Evolutionary conservation across 2,888 invertebrate genomes (phyloP).

Genomic region (Idaea aversata): DNA sequence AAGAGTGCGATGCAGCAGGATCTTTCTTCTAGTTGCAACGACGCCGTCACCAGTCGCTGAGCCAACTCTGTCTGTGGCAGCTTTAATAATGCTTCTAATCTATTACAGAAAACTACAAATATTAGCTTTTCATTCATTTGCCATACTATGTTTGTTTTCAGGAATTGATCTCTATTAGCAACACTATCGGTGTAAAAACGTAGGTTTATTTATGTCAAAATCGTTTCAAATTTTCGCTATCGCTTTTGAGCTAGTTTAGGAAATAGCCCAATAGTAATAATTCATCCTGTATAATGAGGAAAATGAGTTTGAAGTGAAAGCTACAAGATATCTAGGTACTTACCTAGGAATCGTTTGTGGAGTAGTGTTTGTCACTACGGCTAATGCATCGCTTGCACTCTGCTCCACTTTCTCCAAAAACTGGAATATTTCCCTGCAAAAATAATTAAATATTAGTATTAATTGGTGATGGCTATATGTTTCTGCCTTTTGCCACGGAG

Average conservation of each 20-base stretch:
- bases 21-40: slow-evolving; percentile 81
- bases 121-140: neutral
- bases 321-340: slow-evolving; percentile 26
- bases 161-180: no score
- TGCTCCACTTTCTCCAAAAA: slow-evolving; percentile 84
- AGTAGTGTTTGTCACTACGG: slow-evolving; percentile 62
- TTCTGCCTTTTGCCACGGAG: no score
- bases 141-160: no score
- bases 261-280: no score
- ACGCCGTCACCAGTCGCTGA: slow-evolving; percentile 81
- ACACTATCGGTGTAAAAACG: no score
- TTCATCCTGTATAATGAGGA: no score
- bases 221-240: no score
- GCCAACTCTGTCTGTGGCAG: slow-evolving; percentile 81
- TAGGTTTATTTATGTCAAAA: no score
- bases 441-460: neutral
- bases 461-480: no score
- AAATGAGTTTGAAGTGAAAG: no score
- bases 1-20: slow-evolving; percentile 80
- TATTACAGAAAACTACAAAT: slow-evolving; percentile 29
- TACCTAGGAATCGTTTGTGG: slow-evolving; percentile 68
- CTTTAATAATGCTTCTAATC: slow-evolving; percentile 78
- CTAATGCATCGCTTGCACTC: slow-evolving; percentile 73
- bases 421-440: slow-evolving; percentile 82
- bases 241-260: no score